Evolutionary conservation across 2,888 invertebrate genomes (phyloP).

Genomic region (Lasioglossum villosulum): DNA sequence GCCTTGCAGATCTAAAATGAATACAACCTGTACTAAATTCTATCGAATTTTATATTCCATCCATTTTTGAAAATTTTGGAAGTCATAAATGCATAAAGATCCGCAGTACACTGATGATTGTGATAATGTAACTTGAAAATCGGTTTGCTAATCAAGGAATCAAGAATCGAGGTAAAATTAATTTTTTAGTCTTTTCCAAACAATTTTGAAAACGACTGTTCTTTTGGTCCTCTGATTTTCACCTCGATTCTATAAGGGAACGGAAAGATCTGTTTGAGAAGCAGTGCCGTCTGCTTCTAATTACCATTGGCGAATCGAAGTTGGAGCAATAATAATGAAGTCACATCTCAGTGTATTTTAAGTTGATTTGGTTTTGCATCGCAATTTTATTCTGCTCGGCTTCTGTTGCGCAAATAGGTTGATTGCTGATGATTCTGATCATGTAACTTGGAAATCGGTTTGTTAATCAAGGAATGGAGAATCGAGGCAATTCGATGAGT

Average conservation of each 20-base stretch:
- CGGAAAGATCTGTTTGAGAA: constrained; percentile 32
- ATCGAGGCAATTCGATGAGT: constrained; percentile 33
- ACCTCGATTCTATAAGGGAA: background rate
- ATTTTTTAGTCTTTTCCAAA: no score
- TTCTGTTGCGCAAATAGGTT: background rate
- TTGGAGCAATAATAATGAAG: background rate
- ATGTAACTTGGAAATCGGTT: background rate
- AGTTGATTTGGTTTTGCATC: background rate
- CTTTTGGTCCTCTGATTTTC: constrained; percentile 30
- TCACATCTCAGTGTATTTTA: background rate
- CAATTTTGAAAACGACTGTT: background rate
- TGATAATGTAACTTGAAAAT: no score
- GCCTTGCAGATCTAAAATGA: no score
- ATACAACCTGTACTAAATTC: no score
- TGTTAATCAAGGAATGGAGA: constrained; percentile 5
- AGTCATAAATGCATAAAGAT: no score
- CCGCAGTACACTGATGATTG: no score
- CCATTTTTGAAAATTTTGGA: no score
- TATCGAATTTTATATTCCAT: no score
- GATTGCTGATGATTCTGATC: background rate
- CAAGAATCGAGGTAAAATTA: no score
- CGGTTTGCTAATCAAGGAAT: no score
- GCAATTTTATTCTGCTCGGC: background rate
- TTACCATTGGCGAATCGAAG: constrained; percentile 31
- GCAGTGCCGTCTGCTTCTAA: constrained; percentile 47